phyloP scores from a whole-genome alignment of 2,888 invertebrate species.

The Oligia fasciuncula region DNA sequence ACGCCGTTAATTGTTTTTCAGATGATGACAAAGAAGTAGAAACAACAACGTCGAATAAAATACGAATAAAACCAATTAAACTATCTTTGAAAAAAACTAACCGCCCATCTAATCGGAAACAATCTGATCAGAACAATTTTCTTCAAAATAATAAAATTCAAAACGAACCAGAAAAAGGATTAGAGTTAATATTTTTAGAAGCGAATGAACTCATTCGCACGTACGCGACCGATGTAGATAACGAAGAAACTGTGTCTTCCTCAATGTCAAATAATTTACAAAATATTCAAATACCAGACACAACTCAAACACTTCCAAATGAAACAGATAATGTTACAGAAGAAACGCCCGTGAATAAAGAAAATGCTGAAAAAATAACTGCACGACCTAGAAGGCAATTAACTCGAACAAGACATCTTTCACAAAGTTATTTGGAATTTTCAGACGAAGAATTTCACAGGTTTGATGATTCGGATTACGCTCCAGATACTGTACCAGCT shows the following conservation, averaged over 20 bases:
- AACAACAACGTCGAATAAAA: background rate
- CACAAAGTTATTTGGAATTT: constrained; percentile 8
- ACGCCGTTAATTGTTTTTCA: background rate
- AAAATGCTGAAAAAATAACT: background rate
- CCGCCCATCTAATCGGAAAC: background rate
- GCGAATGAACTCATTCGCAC: constrained; percentile 16
- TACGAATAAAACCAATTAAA: background rate
- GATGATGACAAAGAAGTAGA: background rate
- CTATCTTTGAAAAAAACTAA: background rate
- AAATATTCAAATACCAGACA: background rate
- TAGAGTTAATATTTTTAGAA: constrained; percentile 21
- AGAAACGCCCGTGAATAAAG: background rate
- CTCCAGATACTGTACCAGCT: background rate
- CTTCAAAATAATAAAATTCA: background rate
- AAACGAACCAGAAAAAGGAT: background rate
- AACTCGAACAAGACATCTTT: background rate
- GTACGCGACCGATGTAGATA: background rate
- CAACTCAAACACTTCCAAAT: constrained; percentile 1
- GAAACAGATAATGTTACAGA: background rate
- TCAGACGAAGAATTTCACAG: constrained; percentile 17
- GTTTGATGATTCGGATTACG: constrained; percentile 17
- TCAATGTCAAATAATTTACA: background rate
- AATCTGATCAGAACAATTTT: background rate
- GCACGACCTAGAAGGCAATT: constrained; percentile 22
- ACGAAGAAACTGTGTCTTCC: background rate